Percentiles rank a stretch among this genome's conserved stretches.
These are phyloP conservation scores for Danaus chrysippus DNA, from an alignment of 2,888 invertebrate species.

Conservation along the genomic window DNA sequence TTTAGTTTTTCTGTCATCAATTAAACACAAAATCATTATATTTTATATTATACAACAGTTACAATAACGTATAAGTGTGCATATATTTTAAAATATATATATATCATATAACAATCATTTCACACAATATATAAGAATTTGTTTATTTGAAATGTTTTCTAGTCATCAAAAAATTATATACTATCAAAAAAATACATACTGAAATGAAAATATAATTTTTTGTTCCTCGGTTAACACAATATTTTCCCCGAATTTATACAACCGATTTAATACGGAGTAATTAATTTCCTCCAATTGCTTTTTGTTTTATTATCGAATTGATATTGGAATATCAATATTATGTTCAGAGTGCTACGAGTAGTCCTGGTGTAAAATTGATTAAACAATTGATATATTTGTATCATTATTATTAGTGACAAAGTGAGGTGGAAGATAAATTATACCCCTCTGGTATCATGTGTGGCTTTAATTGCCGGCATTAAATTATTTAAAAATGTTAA, in stretches of 20 bases:
- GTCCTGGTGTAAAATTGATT: conserved; percentile 18
- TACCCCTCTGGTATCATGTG: neutral
- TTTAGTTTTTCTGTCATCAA: too few species aligned
- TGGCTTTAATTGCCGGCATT: conserved; percentile 17
- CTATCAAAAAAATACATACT: conserved; percentile 2
- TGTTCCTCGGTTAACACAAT: conserved; percentile 18
- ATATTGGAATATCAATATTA: conserved; percentile 26
- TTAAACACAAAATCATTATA: too few species aligned
- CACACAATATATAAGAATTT: too few species aligned
- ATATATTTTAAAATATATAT: too few species aligned
- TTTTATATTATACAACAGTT: too few species aligned
- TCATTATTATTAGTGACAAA: neutral
- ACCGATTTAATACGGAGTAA: conserved; percentile 25
- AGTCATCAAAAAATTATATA: conserved; percentile 6
- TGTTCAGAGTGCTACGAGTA: conserved; percentile 21
- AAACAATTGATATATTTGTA: conserved; percentile 7
- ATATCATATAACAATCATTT: too few species aligned
- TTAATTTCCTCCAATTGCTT: conserved; percentile 27
- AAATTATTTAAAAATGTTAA: too few species aligned
- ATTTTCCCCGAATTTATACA: conserved; percentile 19
- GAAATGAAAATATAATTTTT: conserved; percentile 14
- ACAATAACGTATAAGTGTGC: too few species aligned
- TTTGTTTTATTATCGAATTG: conserved; percentile 26
- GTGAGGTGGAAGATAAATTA: neutral
- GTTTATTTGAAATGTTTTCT: conserved; percentile 7